Evolutionary conservation across 2,797 vertebrate species (phyloP).

Genomic region (Odontamblyopus rebecca): DNA sequence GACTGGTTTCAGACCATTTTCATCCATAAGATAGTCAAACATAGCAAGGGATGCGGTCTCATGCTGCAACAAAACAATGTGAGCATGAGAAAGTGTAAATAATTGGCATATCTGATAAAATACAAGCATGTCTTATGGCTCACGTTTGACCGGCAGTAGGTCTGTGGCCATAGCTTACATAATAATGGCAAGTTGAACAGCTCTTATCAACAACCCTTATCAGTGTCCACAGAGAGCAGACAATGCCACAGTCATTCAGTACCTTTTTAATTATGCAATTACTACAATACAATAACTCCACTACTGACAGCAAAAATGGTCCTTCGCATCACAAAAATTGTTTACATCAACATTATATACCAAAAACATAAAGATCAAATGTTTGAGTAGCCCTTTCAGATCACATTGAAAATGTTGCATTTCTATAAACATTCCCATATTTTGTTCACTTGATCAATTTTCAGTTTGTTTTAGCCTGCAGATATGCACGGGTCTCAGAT

Average conservation of each 20-base stretch:
- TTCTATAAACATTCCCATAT: no score
- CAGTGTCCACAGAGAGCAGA: conserved; percentile 8
- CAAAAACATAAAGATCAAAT: background rate
- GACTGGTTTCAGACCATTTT: conserved; percentile 75
- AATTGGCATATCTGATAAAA: conserved; percentile 20
- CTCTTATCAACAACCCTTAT: conserved; percentile 31
- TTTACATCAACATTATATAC: background rate
- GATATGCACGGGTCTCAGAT: no score
- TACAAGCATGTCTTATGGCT: conserved; percentile 14
- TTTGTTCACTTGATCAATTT: no score
- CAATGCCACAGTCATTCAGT: background rate
- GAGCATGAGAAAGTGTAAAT: background rate
- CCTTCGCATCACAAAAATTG: background rate
- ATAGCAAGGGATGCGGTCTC: conserved; percentile 86
- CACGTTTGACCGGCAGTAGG: background rate
- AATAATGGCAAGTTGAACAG: background rate
- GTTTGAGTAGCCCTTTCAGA: background rate
- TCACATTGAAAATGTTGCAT: background rate
- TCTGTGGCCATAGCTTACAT: conserved; percentile 22
- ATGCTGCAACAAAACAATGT: conserved; percentile 76
- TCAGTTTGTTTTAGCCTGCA: no score
- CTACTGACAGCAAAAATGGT: background rate
- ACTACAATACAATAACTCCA: background rate
- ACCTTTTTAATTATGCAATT: background rate
- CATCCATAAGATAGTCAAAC: conserved; percentile 89